Evolutionary conservation across 64 coral and sea anemone species (phyloP).

Genomic region (Acropora yongei): DNA sequence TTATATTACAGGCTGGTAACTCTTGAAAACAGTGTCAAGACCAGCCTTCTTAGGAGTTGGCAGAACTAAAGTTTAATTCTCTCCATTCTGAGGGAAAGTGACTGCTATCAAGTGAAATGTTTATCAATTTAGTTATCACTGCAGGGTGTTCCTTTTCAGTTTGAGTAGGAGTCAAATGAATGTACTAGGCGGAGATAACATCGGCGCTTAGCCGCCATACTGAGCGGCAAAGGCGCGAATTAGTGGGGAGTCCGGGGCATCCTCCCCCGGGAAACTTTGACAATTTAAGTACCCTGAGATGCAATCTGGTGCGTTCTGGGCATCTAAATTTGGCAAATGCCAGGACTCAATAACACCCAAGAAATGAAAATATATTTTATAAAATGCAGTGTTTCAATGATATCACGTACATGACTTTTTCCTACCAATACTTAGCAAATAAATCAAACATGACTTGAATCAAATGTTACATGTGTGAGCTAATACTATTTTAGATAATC

Average conservation of each 20-base stretch:
- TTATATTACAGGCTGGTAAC: no score
- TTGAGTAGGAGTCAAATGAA: neutral
- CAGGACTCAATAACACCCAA: neutral
- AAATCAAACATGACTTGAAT: constrained; percentile 4
- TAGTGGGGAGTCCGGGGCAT: no score
- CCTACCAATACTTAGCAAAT: neutral
- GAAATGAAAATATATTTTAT: neutral
- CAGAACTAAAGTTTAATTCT: no score
- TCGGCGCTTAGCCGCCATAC: neutral
- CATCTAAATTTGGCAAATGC: constrained; percentile 1
- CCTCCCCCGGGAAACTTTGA: neutral
- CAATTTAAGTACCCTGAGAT: neutral
- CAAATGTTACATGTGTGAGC: neutral
- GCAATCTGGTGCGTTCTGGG: neutral
- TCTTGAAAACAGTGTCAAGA: no score
- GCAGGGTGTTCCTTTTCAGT: neutral
- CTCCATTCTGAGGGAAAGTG: no score
- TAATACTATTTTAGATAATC: constrained; percentile 2
- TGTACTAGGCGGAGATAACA: neutral
- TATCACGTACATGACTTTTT: neutral
- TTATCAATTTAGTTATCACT: no score
- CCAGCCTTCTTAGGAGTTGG: no score
- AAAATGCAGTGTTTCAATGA: neutral
- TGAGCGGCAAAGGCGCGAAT: no score
- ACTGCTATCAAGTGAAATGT: no score